These are phyloP conservation scores for Tolmerus cingulatus DNA, from an alignment of 2,888 invertebrate genomes.

Conservation along the genomic window DNA sequence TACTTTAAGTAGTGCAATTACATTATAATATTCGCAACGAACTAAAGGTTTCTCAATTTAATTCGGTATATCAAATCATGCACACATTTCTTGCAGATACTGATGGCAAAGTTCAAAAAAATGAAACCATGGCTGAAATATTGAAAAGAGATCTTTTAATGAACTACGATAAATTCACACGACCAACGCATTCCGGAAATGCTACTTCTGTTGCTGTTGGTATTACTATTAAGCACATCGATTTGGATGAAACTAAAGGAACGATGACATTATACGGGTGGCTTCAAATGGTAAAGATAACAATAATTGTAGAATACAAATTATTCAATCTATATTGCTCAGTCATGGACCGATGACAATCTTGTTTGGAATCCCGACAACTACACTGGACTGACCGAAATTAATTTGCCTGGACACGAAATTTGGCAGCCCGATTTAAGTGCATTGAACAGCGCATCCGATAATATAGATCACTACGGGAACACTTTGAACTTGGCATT, in stretches of 20 bases:
- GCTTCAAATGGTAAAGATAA: constrained; percentile 67
- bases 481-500: constrained; percentile 66
- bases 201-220: constrained; percentile 61
- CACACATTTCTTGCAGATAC: background rate
- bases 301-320: background rate
- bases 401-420: constrained; percentile 74
- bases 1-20: too few species aligned
- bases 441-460: constrained; percentile 75
- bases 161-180: constrained; percentile 62
- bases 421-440: constrained; percentile 80
- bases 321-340: constrained; percentile 49
- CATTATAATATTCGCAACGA: too few species aligned
- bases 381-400: constrained; percentile 70
- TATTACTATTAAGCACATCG: constrained; percentile 67
- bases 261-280: constrained; percentile 67
- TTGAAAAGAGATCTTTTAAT: constrained; percentile 68
- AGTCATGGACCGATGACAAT: constrained; percentile 81
- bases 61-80: background rate
- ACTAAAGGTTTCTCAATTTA: background rate
- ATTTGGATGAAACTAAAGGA: constrained; percentile 68
- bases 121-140: constrained; percentile 58
- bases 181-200: constrained; percentile 56
- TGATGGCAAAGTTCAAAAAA: background rate
- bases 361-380: constrained; percentile 74
- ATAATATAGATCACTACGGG: constrained; percentile 69